Evolutionary conservation across 2,797 vertebrate genomes (phyloP), one percentile per base, ranked within the genome.

Genomic region (Spinibarbus caldwelli): DNA sequence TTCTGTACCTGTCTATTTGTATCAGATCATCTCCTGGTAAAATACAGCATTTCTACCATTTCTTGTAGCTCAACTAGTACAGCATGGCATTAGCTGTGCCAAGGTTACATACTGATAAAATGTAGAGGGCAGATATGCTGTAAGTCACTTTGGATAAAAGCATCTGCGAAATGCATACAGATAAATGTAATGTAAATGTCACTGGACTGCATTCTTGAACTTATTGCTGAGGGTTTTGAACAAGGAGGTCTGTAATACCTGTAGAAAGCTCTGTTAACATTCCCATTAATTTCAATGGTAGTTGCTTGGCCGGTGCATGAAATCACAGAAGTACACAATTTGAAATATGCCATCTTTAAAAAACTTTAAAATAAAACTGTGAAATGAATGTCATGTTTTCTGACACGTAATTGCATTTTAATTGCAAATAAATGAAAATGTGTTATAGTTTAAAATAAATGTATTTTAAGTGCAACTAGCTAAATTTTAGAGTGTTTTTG

Each of bases 1-100:
- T 64, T 85, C 64, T 80, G 36, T 82, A 41, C 62, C 78, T 62
- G 68, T 76, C 52, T 45, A 57, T 62, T 82, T 49, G 43, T 34
- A 80, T 72, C 62, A 59, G 26, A 79, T 89, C 43, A 47, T 67
- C 59, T 29, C 14, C 21, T 57, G n/a, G 68, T 67, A 67, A 17
- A 64, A 19, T 47, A 17, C 45, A 67, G 11, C 4, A 83, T 64
- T 83, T 77, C 23, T 36, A 66, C 7, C 21, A 36, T 5, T 52
- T 36, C 29, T 57, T 45, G 21, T 31, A 36, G 49, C 79, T 29
- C 43, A 36, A n/a, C 10, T 57, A 34, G 34, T 57, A 71, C 17
- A 45, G 26, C 52, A 36, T 38, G 66, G 45, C 47, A 66, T 45
- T 43, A 72, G 5, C 36, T 1, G 6, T 41, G 36, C 9, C 6